Conservation (phyloP, 2,113 vertebrate species). For the Thinocorus orbignyianus region DNA sequence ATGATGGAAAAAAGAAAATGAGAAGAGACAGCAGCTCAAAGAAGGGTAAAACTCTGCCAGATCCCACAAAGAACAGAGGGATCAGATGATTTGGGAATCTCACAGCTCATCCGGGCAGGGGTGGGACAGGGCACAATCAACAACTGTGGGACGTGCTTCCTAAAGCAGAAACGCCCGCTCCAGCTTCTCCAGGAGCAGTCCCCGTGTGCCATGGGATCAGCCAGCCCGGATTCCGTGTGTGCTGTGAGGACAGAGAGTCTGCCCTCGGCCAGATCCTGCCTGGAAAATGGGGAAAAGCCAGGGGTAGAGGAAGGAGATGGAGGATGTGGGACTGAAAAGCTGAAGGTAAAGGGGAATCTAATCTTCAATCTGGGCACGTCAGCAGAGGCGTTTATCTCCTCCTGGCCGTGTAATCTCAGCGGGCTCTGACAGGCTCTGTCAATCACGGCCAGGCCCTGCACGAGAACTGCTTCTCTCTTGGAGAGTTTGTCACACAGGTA, state of each 20-base stretch:
- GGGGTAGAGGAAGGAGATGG: background rate
- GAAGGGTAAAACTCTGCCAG: background rate
- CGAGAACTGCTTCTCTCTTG: background rate
- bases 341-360: background rate
- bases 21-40: background rate
- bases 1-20: background rate
- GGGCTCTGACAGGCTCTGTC: background rate
- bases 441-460: background rate
- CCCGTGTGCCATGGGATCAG: fast-evolving
- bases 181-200: background rate
- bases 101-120: background rate
- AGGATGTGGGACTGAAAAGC: background rate
- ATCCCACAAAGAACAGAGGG: background rate
- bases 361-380: background rate
- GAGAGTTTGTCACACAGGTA: background rate
- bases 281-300: background rate
- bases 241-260: fast-evolving
- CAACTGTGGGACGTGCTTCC: background rate
- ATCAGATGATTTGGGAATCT: background rate
- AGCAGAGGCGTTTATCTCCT: background rate
- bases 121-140: background rate
- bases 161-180: background rate
- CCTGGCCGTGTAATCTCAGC: fast-evolving
- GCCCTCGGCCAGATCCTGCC: too few relatives aligned
- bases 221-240: fast-evolving